Evolutionary conservation across 2,113 vertebrate species (phyloP).

Genomic region (Mungos mungo): DNA sequence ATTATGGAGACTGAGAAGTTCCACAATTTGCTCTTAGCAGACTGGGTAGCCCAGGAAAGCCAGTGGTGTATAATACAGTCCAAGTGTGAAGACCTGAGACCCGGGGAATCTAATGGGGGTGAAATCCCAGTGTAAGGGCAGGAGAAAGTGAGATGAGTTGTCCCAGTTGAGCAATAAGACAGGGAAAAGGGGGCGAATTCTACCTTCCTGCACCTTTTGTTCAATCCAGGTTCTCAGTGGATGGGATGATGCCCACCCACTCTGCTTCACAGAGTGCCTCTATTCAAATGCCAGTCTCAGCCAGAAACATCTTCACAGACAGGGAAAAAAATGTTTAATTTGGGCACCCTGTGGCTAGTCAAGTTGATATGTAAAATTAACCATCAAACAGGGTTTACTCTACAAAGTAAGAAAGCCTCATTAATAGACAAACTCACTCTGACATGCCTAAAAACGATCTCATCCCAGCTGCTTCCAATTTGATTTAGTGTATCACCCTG

Average conservation of each 20-base stretch:
- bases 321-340: not conserved
- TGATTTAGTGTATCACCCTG: not conserved
- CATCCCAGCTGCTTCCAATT: not conserved
- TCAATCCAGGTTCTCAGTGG: not conserved
- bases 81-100: not conserved
- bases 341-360: not conserved
- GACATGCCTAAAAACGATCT: not conserved
- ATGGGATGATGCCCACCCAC: not conserved
- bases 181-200: not conserved
- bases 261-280: not conserved
- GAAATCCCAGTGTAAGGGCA: not conserved
- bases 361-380: not conserved
- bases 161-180: not conserved
- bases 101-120: not conserved
- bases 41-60: not conserved
- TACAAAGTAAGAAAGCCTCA: not conserved
- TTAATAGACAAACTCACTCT: not conserved
- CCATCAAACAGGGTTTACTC: not conserved
- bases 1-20: not conserved
- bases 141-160: not conserved
- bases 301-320: not conserved
- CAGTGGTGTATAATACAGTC: not conserved
- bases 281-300: not conserved
- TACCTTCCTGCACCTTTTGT: not conserved
- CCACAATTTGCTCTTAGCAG: not conserved